Evolutionary conservation across 2,113 vertebrate genomes (phyloP).

Genomic region (Irena cyanogastra): DNA sequence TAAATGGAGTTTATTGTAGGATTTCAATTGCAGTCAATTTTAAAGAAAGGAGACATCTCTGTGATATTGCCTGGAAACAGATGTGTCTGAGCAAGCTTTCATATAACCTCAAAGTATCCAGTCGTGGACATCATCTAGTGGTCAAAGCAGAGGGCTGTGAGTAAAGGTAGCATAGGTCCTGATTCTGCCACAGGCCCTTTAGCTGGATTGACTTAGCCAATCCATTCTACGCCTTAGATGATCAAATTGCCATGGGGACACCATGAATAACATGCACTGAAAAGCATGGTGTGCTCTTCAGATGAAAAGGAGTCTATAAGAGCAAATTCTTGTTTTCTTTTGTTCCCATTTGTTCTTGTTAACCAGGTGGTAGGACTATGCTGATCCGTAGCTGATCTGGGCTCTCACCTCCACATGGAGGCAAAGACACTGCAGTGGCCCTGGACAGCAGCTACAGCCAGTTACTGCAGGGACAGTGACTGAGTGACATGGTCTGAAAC

Average conservation of each 20-base stretch:
- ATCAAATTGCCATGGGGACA: background rate
- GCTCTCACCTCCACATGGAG: background rate
- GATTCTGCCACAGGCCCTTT: background rate
- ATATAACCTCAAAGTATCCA: background rate
- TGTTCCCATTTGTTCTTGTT: background rate
- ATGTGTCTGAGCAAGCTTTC: background rate
- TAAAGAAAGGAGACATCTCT: background rate
- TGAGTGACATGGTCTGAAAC: background rate
- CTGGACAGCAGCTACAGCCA: background rate
- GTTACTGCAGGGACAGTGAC: background rate
- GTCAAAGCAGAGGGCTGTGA: slow-evolving; percentile 7
- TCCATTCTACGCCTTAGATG: background rate
- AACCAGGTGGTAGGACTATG: background rate
- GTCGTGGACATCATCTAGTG: background rate
- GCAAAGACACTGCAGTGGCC: accelerated
- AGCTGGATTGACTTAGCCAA: background rate
- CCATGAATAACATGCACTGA: background rate
- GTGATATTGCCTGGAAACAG: background rate
- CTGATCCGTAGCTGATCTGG: background rate
- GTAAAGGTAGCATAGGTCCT: background rate
- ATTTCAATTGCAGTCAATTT: slow-evolving; percentile 8
- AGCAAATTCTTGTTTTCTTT: background rate
- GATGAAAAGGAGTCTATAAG: background rate
- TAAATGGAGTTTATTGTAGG: background rate
- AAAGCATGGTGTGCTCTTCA: background rate